Base-by-base conservation (phyloP, 2,888 invertebrate species). In the Lobophora halterata region DNA sequence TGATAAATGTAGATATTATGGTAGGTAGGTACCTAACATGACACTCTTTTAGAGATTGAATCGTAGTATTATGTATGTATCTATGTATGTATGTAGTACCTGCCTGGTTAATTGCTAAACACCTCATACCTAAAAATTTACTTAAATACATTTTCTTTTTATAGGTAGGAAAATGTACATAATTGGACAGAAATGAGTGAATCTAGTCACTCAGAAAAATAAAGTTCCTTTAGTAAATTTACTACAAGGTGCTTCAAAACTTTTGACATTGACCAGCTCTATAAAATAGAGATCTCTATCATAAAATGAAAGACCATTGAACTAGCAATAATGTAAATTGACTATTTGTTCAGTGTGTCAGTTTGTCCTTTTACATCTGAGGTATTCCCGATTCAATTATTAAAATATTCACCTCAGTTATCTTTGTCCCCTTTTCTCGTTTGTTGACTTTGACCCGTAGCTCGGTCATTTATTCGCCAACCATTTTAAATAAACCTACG, bases 261-360 rank as follows among this genome's bases (percentile, higher is more conserved):
- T n/a, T n/a, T n/a, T n/a, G n/a, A n/a, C n/a, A n/a, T n/a, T n/a
- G n/a, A n/a, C n/a, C n/a, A n/a, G n/a, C n/a, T n/a, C n/a, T n/a
- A n/a, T n/a, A n/a, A n/a, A n/a, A 5, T 8, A 11, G 11, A 23
- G 8, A 28, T 18, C 23, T 17, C 16, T 10, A 24, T 16, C 30
- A 51, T 43, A 49, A 45, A 50, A 47, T 45, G 50, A 42, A 34
- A 45, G 34, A 23, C 37, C 45, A 46, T 33, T 54, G 47, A 51
- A 37, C 43, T 38, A 38, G 34, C 41, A 41, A 48, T 20, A 27
- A 42, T 27, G 13, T 21, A 23, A 28, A 32, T 42, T 36, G 32
- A 18, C 26, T 28, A 33, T 35, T 41, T 32, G 24, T 14, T 8
- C 27, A 37, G 28, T 41, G n/a, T n/a, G n/a, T 39, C 40, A 25